Percentiles rank a stretch among this genome's conserved stretches.
These are phyloP conservation scores for Acanthis flammea DNA, from an alignment of 2,797 vertebrate genomes.

Conservation along the genomic window DNA sequence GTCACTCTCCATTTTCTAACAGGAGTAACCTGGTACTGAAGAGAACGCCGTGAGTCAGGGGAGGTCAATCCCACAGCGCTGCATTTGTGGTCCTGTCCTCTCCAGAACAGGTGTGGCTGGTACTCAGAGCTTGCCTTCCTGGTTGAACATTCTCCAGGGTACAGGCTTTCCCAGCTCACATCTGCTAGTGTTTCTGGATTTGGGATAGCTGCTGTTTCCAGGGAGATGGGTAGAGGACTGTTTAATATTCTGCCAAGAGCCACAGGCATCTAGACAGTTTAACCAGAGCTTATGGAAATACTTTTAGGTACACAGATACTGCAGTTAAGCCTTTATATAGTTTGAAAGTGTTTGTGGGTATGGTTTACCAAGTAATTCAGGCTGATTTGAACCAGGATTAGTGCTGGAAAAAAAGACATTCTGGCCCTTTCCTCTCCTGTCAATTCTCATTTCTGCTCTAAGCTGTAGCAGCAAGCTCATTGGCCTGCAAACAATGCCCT, in stretches of 20 bases:
- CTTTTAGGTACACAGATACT: neutral
- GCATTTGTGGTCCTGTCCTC: neutral
- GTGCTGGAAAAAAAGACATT: neutral
- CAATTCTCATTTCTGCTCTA: neutral
- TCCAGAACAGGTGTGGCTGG: no score
- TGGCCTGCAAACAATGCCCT: neutral
- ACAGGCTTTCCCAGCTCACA: neutral
- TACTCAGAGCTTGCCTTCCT: neutral
- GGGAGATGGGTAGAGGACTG: neutral
- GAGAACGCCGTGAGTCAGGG: neutral
- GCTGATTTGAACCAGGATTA: neutral
- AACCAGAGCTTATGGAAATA: neutral
- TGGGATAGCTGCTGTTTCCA: neutral
- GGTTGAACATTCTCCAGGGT: neutral
- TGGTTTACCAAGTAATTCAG: neutral
- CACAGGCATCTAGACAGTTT: neutral
- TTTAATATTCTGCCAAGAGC: neutral
- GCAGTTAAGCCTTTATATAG: neutral
- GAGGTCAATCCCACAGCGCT: fast-evolving
- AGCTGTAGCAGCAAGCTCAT: neutral
- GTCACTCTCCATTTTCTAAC: neutral
- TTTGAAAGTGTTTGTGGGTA: neutral
- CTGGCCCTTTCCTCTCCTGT: neutral
- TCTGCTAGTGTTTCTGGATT: neutral
- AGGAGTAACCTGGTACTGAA: neutral